Evolutionary conservation across 1,140 invertebrate genomes (phyloP).

Genomic region (Prorops nasuta): DNA sequence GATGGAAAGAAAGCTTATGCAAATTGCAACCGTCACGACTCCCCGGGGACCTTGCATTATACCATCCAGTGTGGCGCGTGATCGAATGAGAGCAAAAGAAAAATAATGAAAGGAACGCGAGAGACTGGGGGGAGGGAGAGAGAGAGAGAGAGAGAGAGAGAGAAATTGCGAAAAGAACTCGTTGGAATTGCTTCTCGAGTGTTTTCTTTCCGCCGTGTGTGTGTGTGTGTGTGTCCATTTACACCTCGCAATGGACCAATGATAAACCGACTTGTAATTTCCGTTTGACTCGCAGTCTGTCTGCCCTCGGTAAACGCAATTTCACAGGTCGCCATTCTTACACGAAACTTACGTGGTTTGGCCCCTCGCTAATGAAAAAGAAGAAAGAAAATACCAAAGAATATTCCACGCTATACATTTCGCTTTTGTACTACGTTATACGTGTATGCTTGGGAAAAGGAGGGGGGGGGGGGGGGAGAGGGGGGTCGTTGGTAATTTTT

Average conservation of each 20-base stretch:
- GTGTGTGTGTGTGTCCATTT: no score
- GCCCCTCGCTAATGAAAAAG: no score
- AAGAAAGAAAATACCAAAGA: no score
- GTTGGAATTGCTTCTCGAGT: slow-evolving; percentile 33
- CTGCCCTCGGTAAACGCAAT: no score
- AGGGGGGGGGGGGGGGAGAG: background rate
- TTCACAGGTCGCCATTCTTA: no score
- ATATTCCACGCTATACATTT: no score
- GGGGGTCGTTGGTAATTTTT: slow-evolving; percentile 1
- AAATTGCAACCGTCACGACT: slow-evolving; percentile 26
- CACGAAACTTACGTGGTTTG: no score
- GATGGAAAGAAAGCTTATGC: slow-evolving; percentile 30
- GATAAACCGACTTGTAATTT: no score
- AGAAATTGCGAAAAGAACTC: slow-evolving; percentile 1
- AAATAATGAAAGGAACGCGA: slow-evolving; percentile 2
- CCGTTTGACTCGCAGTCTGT: no score
- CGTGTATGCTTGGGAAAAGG: no score
- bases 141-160: background rate
- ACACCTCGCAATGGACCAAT: no score
- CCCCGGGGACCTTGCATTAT: slow-evolving; percentile 7
- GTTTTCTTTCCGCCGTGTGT: slow-evolving; percentile 28
- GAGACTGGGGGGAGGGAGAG: background rate
- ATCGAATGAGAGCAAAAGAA: slow-evolving; percentile 4
- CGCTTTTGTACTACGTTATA: no score
- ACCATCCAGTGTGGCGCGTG: slow-evolving; percentile 3